phyloP scores from a whole-genome alignment of 2,113 vertebrate genomes.

The Rana temporaria region DNA sequence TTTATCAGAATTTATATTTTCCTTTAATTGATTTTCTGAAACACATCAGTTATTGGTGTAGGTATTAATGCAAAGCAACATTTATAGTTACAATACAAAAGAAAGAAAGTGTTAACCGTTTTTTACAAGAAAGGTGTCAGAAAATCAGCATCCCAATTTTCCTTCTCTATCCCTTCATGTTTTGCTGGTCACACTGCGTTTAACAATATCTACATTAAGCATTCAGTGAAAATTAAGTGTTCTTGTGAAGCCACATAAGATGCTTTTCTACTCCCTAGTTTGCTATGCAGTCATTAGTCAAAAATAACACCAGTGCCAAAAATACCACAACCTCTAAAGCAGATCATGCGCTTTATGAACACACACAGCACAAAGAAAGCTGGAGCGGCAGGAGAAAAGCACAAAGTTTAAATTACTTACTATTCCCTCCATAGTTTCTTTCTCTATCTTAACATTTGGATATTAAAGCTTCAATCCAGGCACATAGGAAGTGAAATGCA shows the following conservation, averaged over 20 bases:
- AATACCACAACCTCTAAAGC: constrained; percentile 1
- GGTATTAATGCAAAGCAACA: not conserved
- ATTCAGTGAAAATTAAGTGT: constrained; percentile 48
- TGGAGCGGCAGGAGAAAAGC: not conserved
- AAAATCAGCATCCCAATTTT: not conserved
- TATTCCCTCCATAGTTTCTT: not conserved
- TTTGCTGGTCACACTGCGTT: constrained; percentile 14
- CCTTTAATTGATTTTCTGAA: too few species aligned
- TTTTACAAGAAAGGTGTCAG: not conserved
- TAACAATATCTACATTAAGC: constrained; percentile 24
- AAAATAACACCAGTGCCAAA: constrained; percentile 29
- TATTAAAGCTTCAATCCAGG: not conserved
- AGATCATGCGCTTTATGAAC: not conserved
- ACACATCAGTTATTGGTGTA: too few species aligned
- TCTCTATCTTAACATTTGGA: not conserved
- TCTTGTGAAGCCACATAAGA: constrained; percentile 14
- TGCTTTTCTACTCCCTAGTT: not conserved
- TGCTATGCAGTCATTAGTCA: constrained; percentile 43
- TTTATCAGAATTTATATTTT: too few species aligned
- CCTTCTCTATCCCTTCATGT: not conserved
- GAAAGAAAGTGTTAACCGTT: not conserved
- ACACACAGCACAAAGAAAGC: not conserved
- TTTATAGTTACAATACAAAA: not conserved
- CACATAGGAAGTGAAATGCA: not conserved
- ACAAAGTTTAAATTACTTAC: not conserved